Conservation (phyloP, 2,113 vertebrate species). For the Alectura lathami region DNA sequence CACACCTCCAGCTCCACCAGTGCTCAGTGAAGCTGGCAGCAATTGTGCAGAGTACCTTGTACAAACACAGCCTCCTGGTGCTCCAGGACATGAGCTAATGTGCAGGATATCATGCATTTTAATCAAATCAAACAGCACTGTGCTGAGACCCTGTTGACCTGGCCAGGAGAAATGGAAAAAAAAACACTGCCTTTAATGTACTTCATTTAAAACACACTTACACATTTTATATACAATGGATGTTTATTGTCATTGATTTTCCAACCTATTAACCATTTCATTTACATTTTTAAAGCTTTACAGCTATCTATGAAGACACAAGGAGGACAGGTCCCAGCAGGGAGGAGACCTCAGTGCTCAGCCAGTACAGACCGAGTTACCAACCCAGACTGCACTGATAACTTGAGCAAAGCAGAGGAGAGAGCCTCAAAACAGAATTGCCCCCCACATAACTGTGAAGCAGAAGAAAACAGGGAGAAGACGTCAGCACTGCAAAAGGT, state of each 20-base stretch:
- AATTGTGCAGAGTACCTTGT: not conserved
- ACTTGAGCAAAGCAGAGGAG: not conserved
- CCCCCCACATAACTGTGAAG: not conserved
- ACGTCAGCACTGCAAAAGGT: not conserved
- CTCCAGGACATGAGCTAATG: conserved; percentile 11
- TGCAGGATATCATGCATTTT: conserved; percentile 34
- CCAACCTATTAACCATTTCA: conserved; percentile 44
- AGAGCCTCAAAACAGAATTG: not conserved
- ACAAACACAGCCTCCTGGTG: not conserved
- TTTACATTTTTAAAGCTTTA: conserved; percentile 46
- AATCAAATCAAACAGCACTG: conserved; percentile 56
- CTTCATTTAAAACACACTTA: conserved; percentile 62
- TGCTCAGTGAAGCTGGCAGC: not conserved
- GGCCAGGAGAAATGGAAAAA: not conserved
- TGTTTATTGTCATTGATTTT: conserved; percentile 75
- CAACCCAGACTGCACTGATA: fast-evolving
- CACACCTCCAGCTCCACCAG: not conserved
- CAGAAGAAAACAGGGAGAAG: not conserved
- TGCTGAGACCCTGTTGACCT: conserved; percentile 52
- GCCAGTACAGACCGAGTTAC: not conserved
- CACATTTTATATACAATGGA: conserved; percentile 47
- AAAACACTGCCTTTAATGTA: conserved; percentile 59
- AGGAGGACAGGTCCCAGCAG: not conserved
- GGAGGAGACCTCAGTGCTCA: not conserved
- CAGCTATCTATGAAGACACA: not conserved